These are phyloP conservation scores for Eleutherodactylus coqui DNA, from an alignment of 2,797 vertebrate genomes.

Conservation along the genomic window DNA sequence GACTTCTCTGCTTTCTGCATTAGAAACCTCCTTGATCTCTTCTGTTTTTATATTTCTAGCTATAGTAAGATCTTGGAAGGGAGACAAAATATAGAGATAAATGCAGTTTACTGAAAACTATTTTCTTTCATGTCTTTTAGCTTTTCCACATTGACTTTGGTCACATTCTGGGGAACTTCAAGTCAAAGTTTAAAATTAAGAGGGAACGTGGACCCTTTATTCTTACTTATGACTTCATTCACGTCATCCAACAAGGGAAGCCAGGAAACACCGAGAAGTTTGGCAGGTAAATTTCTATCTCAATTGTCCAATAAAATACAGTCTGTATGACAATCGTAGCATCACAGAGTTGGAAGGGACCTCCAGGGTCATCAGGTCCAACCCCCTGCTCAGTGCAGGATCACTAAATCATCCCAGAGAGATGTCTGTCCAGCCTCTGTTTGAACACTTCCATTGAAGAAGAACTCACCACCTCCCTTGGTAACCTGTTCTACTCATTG, in stretches of 20 bases:
- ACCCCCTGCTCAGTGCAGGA: too few relatives aligned
- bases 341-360: too few relatives aligned
- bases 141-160: conserved; percentile 99
- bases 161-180: conserved; percentile 98
- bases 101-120: not conserved
- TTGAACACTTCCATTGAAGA: too few relatives aligned
- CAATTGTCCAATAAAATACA: not conserved
- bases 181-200: conserved; percentile 99
- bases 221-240: conserved; percentile 99
- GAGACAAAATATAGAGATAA: not conserved
- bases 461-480: too few relatives aligned
- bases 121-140: conserved; percentile 70
- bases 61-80: not conserved
- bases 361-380: too few relatives aligned
- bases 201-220: conserved; percentile 98
- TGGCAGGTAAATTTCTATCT: conserved; percentile 81
- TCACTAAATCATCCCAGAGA: too few relatives aligned
- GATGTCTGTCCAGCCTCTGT: too few relatives aligned
- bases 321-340: too few relatives aligned
- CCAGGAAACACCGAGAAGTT: conserved; percentile 97
- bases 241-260: conserved; percentile 98
- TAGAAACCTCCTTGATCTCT: too few relatives aligned
- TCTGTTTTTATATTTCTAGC: too few relatives aligned
- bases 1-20: too few relatives aligned
- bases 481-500: too few relatives aligned